phyloP scores from a whole-genome alignment of 2,113 vertebrate genomes.

The Agapornis roseicollis region DNA sequence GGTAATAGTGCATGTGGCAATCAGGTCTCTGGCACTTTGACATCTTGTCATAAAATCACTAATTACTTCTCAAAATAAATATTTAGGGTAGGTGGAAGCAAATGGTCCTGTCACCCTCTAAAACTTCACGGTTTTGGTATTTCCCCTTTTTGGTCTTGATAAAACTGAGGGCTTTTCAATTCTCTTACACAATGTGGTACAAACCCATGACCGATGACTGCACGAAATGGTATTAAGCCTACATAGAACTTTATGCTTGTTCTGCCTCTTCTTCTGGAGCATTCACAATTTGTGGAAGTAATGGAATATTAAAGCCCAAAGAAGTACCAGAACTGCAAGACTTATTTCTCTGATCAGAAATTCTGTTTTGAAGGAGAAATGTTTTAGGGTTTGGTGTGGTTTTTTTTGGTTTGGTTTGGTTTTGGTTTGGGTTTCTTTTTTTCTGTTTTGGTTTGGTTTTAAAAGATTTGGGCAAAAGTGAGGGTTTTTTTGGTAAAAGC shows the following conservation, averaged over 20 bases:
- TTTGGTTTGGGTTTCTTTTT: accelerated
- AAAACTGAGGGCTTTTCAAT: background rate
- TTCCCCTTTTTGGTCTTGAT: background rate
- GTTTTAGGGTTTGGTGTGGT: background rate
- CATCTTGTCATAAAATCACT: background rate
- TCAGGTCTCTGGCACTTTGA: background rate
- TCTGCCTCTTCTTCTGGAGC: background rate
- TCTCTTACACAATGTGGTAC: background rate
- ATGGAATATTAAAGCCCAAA: background rate
- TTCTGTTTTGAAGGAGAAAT: background rate
- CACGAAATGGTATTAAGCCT: background rate
- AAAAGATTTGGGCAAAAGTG: background rate
- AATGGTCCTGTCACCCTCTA: background rate
- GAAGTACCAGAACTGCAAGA: background rate
- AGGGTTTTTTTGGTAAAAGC: background rate
- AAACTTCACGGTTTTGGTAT: background rate
- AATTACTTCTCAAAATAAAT: background rate
- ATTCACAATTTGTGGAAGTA: background rate
- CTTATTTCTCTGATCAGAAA: background rate
- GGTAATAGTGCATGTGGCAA: background rate
- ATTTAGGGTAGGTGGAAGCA: background rate
- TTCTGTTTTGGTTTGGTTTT: accelerated
- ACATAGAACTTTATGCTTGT: background rate
- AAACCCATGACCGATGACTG: background rate
- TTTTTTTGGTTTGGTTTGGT: too few species aligned